Evolutionary conservation across 2,888 invertebrate species (phyloP).

Genomic region (Achlya flavicornis): DNA sequence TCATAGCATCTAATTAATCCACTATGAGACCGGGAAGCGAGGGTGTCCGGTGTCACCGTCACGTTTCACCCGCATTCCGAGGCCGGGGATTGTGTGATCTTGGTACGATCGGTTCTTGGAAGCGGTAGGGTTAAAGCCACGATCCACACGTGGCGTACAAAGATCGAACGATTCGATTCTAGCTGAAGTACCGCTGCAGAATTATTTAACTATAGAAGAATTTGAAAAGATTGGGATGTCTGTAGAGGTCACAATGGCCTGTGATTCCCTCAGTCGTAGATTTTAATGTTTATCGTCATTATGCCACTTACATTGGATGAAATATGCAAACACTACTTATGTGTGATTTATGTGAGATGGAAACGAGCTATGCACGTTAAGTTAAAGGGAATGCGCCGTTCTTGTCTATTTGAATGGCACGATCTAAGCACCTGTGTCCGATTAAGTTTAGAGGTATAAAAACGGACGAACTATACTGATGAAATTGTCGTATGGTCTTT

Average conservation of each 20-base stretch:
- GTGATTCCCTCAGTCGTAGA: neutral
- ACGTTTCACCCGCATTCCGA: slow-evolving; percentile 34
- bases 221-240: neutral
- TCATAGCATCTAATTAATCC: slow-evolving; percentile 20
- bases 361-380: slow-evolving; percentile 1
- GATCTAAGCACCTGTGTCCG: slow-evolving; percentile 1
- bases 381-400: slow-evolving; percentile 1
- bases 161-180: neutral
- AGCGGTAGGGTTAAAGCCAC: slow-evolving; percentile 5
- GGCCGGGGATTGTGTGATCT: neutral
- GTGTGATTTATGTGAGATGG: neutral
- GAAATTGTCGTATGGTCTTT: neutral
- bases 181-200: too few relatives aligned
- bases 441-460: neutral
- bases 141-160: neutral
- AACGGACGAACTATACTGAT: neutral
- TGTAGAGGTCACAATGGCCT: neutral
- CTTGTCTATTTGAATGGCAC: neutral
- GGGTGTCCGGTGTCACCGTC: slow-evolving; percentile 38
- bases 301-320: neutral
- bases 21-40: slow-evolving; percentile 24
- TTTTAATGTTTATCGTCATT: neutral
- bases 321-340: slow-evolving; percentile 10
- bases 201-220: too few relatives aligned
- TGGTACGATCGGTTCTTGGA: slow-evolving; percentile 18